Evolutionary conservation across 2,113 vertebrate genomes (phyloP).

Genomic region (Daphoenositta chrysoptera): DNA sequence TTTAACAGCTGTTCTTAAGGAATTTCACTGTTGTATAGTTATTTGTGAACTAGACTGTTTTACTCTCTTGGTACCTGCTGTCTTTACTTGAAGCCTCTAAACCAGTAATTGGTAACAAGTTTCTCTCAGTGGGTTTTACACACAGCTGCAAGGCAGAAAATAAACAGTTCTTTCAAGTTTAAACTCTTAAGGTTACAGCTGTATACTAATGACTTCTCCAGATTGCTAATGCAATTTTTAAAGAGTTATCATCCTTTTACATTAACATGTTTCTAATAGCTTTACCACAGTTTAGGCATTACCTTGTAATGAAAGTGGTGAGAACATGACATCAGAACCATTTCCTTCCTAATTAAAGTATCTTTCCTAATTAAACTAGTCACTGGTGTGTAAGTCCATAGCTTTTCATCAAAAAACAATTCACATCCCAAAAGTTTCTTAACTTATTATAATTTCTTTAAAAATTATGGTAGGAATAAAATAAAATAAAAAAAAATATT

Average conservation of each 20-base stretch:
- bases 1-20: constrained; percentile 37
- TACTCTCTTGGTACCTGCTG: constrained; percentile 61
- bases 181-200: constrained; percentile 46
- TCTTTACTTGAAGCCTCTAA: constrained; percentile 60
- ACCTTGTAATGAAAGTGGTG: not conserved
- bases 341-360: not conserved
- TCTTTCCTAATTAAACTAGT: not conserved
- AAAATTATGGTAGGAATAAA: not conserved
- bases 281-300: not conserved
- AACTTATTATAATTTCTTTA: not conserved
- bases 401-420: not conserved
- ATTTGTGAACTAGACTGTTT: constrained; percentile 37
- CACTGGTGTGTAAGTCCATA: not conserved
- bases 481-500: not conserved
- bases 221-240: constrained; percentile 29
- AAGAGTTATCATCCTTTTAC: constrained; percentile 24
- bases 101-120: constrained; percentile 66
- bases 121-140: constrained; percentile 64
- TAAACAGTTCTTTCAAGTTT: constrained; percentile 63
- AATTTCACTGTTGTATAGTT: constrained; percentile 37
- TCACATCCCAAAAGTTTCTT: not conserved
- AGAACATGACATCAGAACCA: not conserved
- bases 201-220: constrained; percentile 38
- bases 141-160: constrained; percentile 66
- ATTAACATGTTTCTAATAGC: not conserved